A percentile compares a stretch with the other conserved stretches of the same genome.
These are phyloP conservation scores for Meda fulgida DNA, from an alignment of 2,797 vertebrate species.

Conservation along the genomic window DNA sequence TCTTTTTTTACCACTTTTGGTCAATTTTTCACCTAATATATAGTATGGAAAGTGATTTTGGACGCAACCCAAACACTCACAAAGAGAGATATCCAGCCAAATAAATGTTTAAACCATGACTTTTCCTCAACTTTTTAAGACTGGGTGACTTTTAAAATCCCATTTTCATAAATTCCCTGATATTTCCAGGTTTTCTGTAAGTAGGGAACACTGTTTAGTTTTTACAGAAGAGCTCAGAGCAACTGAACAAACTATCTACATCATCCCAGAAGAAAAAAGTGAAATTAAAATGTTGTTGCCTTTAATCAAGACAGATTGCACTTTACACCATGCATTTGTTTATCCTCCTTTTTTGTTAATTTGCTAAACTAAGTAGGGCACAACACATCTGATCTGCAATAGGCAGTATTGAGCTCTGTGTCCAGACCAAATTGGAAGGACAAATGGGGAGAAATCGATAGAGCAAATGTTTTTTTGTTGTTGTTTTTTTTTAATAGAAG, in stretches of 20 bases:
- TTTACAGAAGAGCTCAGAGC: not conserved
- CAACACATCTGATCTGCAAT: slow-evolving; percentile 29
- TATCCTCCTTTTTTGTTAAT: slow-evolving; percentile 30
- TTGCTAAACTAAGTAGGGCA: slow-evolving; percentile 23
- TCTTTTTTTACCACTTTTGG: not conserved
- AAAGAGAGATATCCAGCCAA: not conserved
- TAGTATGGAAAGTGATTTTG: not conserved
- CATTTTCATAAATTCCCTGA: not conserved
- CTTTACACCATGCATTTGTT: not conserved
- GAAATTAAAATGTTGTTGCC: not conserved
- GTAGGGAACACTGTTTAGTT: not conserved
- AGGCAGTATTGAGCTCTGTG: slow-evolving; percentile 28
- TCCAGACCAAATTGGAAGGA: slow-evolving; percentile 40
- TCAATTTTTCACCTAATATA: not conserved
- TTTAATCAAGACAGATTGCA: not conserved
- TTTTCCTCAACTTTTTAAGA: not conserved
- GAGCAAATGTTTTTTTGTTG: slow-evolving; percentile 26
- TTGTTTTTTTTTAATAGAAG: slow-evolving; percentile 17
- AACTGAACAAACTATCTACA: not conserved
- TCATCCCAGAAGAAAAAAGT: not conserved
- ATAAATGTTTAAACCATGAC: not conserved
- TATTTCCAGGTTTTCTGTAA: not conserved
- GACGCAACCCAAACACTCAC: not conserved
- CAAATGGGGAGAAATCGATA: slow-evolving; percentile 56
- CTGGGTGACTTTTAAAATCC: not conserved